phyloP scores from a whole-genome alignment of 2,888 invertebrate genomes.

The Philonicus albiceps region DNA sequence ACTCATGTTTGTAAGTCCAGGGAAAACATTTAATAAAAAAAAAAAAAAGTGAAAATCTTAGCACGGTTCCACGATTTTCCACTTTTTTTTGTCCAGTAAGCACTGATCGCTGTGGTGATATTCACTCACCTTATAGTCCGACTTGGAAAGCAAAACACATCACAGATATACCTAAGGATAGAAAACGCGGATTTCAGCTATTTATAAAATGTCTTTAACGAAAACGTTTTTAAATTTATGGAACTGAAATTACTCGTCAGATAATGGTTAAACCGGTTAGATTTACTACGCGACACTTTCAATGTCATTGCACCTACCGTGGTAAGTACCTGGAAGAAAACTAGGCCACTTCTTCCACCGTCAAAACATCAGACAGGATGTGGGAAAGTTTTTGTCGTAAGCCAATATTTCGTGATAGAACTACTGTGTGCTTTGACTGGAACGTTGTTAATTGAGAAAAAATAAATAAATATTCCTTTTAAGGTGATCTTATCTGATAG shows the following conservation, averaged over 20 bases:
- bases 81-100: not conserved
- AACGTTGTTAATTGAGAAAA: not conserved
- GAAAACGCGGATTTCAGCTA: not conserved
- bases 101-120: not conserved
- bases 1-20: not conserved
- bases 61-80: not conserved
- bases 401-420: not conserved
- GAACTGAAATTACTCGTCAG: not conserved
- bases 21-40: not conserved
- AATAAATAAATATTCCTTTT: not conserved
- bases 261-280: not conserved
- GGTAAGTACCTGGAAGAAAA: not conserved
- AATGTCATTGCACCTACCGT: not conserved
- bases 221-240: not conserved
- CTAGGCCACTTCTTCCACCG: not conserved
- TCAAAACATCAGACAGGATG: not conserved
- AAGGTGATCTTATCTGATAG: not conserved
- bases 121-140: not conserved
- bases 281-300: not conserved
- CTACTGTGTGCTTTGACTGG: not conserved
- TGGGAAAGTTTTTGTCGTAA: not conserved
- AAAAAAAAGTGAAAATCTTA: conserved; percentile 1
- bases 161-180: not conserved
- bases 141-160: not conserved
- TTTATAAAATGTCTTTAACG: not conserved